Evolutionary conservation across 2,888 invertebrate species (phyloP).

Genomic region (Xanthia icteritia): DNA sequence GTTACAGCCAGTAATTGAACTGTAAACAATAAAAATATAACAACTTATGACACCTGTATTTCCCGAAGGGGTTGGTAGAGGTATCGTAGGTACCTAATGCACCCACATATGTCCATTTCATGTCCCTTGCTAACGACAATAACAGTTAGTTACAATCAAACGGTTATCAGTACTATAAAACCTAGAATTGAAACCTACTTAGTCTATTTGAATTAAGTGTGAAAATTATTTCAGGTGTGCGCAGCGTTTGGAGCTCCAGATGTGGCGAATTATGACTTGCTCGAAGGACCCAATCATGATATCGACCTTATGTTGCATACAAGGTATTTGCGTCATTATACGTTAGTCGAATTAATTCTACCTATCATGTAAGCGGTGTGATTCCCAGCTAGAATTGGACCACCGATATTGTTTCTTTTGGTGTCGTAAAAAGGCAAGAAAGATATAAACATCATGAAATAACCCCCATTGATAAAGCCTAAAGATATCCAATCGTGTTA

Average conservation of each 20-base stretch:
- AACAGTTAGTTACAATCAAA: not conserved
- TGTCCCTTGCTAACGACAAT: not conserved
- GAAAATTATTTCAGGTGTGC: conserved; percentile 68
- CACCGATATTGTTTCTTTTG: not conserved
- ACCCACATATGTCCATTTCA: not conserved
- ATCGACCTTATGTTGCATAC: conserved; percentile 66
- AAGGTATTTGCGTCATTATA: conserved; percentile 24
- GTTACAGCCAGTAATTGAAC: not conserved
- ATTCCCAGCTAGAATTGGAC: not conserved
- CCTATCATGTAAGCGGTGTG: no score
- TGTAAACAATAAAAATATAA: not conserved
- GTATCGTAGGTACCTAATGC: not conserved
- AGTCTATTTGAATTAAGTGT: not conserved
- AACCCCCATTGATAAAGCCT: not conserved
- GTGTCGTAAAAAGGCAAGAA: no score
- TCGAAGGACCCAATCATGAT: conserved; percentile 69
- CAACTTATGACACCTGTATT: not conserved
- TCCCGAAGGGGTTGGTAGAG: not conserved
- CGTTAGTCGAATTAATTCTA: not conserved
- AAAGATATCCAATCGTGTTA: not conserved
- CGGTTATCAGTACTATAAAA: no score
- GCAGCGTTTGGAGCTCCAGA: conserved; percentile 70
- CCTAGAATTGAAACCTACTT: no score
- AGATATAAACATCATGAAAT: not conserved
- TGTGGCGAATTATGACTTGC: conserved; percentile 58